A percentile compares a stretch with the other conserved stretches of the same genome.
Conservation (phyloP, 2,888 invertebrate species). For the Ctenicera cuprea region DNA sequence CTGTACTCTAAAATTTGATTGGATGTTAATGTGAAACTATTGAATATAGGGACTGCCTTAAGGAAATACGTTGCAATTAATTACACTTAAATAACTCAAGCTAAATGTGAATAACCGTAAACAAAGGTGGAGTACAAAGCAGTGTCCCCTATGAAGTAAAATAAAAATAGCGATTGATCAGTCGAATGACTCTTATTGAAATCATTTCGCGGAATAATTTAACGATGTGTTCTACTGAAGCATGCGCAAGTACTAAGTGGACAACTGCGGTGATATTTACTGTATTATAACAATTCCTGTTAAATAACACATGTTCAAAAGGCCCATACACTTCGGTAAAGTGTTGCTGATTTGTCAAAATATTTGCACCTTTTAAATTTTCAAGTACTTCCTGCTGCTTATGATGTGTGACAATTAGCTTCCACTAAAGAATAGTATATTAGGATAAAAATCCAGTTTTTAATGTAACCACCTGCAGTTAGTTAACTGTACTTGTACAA, state of each 20-base stretch:
- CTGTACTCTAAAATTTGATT: too few species aligned
- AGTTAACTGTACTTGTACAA: too few species aligned
- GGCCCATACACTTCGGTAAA: neutral
- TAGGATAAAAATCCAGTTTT: too few species aligned
- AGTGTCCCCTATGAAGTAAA: slow-evolving; percentile 55
- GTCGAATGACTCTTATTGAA: slow-evolving; percentile 68
- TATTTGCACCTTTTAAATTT: neutral
- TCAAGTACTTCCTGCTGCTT: neutral
- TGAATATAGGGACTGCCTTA: slow-evolving; percentile 31
- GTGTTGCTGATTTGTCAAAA: neutral
- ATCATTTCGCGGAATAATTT: slow-evolving; percentile 71
- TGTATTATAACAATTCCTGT: slow-evolving; percentile 44
- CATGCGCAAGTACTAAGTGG: slow-evolving; percentile 51
- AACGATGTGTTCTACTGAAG: slow-evolving; percentile 65
- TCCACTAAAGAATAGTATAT: too few species aligned
- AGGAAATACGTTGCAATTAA: slow-evolving; percentile 53
- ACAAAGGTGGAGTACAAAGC: slow-evolving; percentile 56
- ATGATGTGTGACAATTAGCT: too few species aligned
- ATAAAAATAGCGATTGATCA: slow-evolving; percentile 69
- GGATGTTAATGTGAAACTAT: slow-evolving; percentile 29
- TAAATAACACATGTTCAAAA: slow-evolving; percentile 44
- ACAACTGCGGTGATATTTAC: slow-evolving; percentile 55
- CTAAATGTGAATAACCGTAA: slow-evolving; percentile 55
- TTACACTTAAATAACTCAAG: slow-evolving; percentile 53
- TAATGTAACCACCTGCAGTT: too few species aligned